A percentile compares a stretch with the other conserved stretches of the same genome.
phyloP scores from a whole-genome alignment of 2,113 vertebrate genomes.

The Chunga burmeisteri region DNA sequence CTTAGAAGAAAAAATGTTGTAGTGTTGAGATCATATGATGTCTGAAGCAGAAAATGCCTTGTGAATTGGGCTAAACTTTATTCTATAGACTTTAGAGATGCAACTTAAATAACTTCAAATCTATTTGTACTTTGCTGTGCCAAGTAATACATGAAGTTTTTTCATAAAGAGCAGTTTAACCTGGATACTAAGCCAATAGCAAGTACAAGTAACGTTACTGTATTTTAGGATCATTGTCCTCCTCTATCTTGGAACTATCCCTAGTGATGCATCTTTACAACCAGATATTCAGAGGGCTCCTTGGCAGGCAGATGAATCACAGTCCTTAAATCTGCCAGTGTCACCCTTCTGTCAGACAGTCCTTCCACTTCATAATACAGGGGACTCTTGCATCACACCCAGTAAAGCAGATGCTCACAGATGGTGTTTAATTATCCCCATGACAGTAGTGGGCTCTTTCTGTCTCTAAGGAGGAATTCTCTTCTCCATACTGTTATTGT shows the following conservation, averaged over 20 bases:
- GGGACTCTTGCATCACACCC: background rate
- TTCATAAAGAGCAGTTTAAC: background rate
- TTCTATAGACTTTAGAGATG: background rate
- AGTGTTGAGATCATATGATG: background rate
- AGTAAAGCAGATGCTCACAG: background rate
- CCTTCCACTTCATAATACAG: background rate
- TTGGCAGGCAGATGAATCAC: background rate
- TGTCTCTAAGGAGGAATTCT: background rate
- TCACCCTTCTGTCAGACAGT: background rate
- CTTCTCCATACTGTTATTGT: background rate
- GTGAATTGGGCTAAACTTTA: background rate
- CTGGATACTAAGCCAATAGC: background rate
- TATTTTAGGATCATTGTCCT: background rate
- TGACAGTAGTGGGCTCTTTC: background rate
- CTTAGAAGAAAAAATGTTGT: background rate
- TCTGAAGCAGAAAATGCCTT: background rate
- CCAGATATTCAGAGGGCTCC: background rate
- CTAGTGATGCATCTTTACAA: background rate
- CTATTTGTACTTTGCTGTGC: background rate
- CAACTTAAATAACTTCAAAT: background rate
- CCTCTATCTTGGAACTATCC: background rate
- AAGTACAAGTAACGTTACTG: background rate
- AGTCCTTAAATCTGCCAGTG: background rate
- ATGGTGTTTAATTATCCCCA: background rate
- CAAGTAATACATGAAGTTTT: background rate